Percentiles rank a stretch among this genome's conserved stretches.
phyloP scores from a whole-genome alignment of 2,113 vertebrate species.

The Strigops habroptila region DNA sequence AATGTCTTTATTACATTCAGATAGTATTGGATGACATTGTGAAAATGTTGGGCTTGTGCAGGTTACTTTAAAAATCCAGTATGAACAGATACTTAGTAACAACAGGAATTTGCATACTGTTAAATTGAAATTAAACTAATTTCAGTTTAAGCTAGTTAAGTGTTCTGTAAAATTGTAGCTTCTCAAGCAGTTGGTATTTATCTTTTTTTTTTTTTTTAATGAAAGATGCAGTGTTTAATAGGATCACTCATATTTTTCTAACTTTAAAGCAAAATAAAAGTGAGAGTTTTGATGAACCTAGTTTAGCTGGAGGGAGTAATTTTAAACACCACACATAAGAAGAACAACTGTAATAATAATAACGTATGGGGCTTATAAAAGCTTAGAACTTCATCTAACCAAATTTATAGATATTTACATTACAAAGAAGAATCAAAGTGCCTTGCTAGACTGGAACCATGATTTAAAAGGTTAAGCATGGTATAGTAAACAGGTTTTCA shows the following conservation, averaged over 20 bases:
- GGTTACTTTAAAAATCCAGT: background rate
- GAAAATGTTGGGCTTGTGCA: background rate
- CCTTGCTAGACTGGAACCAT: background rate
- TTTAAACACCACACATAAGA: background rate
- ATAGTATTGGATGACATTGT: background rate
- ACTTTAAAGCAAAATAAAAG: background rate
- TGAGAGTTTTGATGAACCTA: background rate
- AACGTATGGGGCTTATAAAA: background rate
- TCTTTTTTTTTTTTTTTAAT: background rate
- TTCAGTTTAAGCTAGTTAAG: background rate
- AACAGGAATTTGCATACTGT: background rate
- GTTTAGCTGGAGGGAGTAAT: background rate
- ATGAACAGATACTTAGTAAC: background rate
- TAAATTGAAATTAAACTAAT: background rate
- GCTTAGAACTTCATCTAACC: background rate
- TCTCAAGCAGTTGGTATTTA: background rate
- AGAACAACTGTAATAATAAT: background rate
- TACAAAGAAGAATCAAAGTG: conserved; percentile 21
- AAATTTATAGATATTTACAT: conserved; percentile 1
- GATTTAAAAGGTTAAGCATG: conserved; percentile 7
- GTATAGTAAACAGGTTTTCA: conserved; percentile 29
- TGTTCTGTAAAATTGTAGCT: background rate
- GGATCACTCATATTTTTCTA: background rate
- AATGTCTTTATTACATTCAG: background rate
- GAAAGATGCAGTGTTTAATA: background rate